These are phyloP conservation scores for Tineola bisselliella DNA, from an alignment of 2,888 invertebrate genomes.

Conservation along the genomic window DNA sequence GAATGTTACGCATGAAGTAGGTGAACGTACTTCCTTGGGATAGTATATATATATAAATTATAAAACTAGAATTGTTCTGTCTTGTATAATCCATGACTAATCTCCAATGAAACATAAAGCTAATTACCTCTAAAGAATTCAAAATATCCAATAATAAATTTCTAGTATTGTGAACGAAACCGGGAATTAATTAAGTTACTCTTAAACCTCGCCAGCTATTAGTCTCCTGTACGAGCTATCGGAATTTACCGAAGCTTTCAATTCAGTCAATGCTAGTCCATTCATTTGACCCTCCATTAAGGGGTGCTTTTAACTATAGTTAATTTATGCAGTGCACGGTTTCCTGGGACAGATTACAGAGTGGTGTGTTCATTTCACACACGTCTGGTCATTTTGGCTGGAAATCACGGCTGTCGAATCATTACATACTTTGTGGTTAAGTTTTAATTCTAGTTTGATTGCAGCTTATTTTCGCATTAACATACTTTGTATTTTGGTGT, in stretches of 20 bases:
- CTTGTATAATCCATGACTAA: no score
- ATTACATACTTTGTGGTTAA: not conserved
- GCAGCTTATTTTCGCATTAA: not conserved
- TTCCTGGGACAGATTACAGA: slow-evolving; percentile 60
- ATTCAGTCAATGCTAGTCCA: slow-evolving; percentile 30
- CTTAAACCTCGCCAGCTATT: slow-evolving; percentile 8
- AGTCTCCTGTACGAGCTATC: not conserved
- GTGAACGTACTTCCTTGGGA: no score
- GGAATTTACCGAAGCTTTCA: slow-evolving; percentile 11
- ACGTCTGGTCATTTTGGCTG: slow-evolving; percentile 20
- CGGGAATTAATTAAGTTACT: slow-evolving; percentile 3
- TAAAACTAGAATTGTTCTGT: no score
- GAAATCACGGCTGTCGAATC: slow-evolving; percentile 40
- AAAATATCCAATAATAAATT: not conserved
- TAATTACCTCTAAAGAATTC: not conserved
- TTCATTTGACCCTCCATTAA: slow-evolving; percentile 57
- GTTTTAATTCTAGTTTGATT: not conserved
- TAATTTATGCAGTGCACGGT: slow-evolving; percentile 61
- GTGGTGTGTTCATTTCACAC: slow-evolving; percentile 29
- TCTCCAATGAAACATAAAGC: not conserved
- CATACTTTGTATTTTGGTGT: not conserved
- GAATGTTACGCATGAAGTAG: no score
- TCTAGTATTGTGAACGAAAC: not conserved
- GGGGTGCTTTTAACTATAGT: slow-evolving; percentile 59
- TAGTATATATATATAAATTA: no score